Percentiles rank a stretch among this genome's conserved stretches.
Evolutionary conservation across 2,797 vertebrate species (phyloP).

Genomic region (Garrulus glandarius): DNA sequence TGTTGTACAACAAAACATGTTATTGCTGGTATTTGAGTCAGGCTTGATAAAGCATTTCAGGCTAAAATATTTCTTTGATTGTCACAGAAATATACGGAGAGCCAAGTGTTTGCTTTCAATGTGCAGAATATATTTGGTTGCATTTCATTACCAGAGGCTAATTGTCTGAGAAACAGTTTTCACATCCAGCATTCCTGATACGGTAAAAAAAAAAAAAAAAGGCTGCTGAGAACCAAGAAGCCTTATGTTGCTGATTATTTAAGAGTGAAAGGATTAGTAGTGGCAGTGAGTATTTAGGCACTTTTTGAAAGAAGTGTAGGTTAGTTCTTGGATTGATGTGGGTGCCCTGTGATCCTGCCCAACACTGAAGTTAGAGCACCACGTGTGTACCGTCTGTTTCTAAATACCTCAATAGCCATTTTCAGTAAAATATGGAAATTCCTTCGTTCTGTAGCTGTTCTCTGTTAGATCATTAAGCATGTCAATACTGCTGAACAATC

Average conservation of each 20-base stretch:
- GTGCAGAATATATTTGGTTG: conserved; percentile 55
- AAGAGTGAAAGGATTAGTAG: conserved; percentile 59
- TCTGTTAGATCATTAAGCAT: conserved; percentile 73
- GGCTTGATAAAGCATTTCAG: conserved; percentile 77
- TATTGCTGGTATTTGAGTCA: conserved; percentile 73
- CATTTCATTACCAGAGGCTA: conserved; percentile 72
- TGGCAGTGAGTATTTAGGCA: conserved; percentile 13
- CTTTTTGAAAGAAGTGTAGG: conserved; percentile 37
- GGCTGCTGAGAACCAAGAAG: neutral
- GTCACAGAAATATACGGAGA: conserved; percentile 68
- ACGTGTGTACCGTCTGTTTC: conserved; percentile 9
- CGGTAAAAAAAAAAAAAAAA: fast-evolving
- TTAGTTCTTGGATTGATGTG: conserved; percentile 15
- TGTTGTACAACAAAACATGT: conserved; percentile 76
- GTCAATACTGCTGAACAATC: conserved; percentile 74
- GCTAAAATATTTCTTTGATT: conserved; percentile 77
- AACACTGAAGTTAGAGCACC: neutral
- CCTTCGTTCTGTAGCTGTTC: conserved; percentile 60
- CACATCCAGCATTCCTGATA: conserved; percentile 63
- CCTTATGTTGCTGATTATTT: conserved; percentile 43
- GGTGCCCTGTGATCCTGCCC: conserved; percentile 10
- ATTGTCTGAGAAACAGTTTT: conserved; percentile 65
- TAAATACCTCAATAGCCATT: conserved; percentile 45
- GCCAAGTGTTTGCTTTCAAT: conserved; percentile 65
- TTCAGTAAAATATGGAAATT: conserved; percentile 69